Conservation (phyloP, 2,113 vertebrate species). For the Camelus bactrianus region DNA sequence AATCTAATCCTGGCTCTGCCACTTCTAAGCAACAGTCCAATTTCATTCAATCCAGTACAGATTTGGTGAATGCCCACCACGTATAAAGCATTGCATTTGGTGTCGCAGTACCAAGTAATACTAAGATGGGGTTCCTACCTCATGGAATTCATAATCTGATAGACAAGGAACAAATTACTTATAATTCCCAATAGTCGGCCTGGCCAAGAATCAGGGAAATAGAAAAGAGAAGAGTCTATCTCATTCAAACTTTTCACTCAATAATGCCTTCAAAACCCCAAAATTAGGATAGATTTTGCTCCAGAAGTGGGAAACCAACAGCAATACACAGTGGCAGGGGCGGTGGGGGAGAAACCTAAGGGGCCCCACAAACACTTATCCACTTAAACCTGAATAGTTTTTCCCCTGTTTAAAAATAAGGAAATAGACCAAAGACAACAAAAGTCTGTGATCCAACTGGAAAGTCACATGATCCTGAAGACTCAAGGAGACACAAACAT, state of each 20-base stretch:
- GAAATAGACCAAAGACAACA: not conserved
- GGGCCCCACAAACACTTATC: not conserved
- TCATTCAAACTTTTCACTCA: not conserved
- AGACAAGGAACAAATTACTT: not conserved
- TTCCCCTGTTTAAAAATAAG: conserved; percentile 4
- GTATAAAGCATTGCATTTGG: not conserved
- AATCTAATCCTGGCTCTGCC: conserved; percentile 26
- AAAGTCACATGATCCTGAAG: not conserved
- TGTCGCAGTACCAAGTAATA: not conserved
- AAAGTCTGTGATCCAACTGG: not conserved
- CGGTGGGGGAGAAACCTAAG: not conserved
- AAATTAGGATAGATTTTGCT: not conserved
- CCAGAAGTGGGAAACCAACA: not conserved
- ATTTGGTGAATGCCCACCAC: not conserved
- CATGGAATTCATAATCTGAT: not conserved
- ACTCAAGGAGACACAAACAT: not conserved
- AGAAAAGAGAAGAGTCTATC: not conserved
- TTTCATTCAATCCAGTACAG: not conserved
- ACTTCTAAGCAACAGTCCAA: conserved; percentile 4
- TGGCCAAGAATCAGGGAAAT: not conserved
- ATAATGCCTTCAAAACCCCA: not conserved
- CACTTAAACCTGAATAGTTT: not conserved
- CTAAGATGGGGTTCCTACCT: not conserved
- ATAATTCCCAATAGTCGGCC: not conserved
- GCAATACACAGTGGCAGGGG: not conserved